A percentile compares a stretch with the other conserved stretches of the same genome.
These are phyloP conservation scores for Acanthurus lineatus DNA, from an alignment of 2,797 vertebrate species.

Conservation along the genomic window DNA sequence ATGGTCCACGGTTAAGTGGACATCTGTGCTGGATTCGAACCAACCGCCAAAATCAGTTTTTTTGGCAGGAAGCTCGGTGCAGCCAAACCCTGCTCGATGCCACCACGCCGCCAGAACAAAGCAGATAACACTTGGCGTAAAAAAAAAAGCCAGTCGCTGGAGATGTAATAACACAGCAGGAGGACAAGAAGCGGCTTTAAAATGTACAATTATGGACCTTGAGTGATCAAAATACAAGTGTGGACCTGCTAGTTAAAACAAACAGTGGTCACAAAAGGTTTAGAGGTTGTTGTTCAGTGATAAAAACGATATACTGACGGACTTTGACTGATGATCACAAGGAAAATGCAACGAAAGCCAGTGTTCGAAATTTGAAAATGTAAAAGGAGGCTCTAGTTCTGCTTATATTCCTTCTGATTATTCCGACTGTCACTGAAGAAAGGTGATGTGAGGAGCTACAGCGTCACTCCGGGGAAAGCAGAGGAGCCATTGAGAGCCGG, in stretches of 20 bases:
- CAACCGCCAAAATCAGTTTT: slow-evolving; percentile 53
- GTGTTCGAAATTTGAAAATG: slow-evolving; percentile 16
- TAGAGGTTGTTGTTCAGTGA: not conserved
- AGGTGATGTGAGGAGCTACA: slow-evolving; percentile 30
- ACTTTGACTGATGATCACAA: not conserved
- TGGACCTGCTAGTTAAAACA: not conserved
- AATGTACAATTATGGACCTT: not conserved
- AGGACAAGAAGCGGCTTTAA: not conserved
- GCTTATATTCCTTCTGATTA: not conserved
- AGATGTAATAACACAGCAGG: not conserved
- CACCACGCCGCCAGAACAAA: not conserved
- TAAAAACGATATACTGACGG: not conserved
- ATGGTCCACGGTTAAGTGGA: slow-evolving; percentile 42
- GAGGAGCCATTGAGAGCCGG: slow-evolving; percentile 28
- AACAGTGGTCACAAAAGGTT: too few species aligned
- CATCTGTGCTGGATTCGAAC: slow-evolving; percentile 65
- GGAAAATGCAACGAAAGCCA: not conserved
- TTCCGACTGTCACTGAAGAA: slow-evolving; percentile 5
- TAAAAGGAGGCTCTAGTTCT: not conserved
- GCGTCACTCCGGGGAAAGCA: slow-evolving; percentile 33
- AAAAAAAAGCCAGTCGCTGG: not conserved
- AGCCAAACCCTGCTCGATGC: slow-evolving; percentile 20
- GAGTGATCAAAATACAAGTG: not conserved
- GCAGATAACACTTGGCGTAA: too few species aligned
- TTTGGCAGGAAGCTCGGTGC: slow-evolving; percentile 18